These are phyloP conservation scores for Cerceris ruficornis DNA, from an alignment of 2,888 invertebrate species.

Conservation along the genomic window DNA sequence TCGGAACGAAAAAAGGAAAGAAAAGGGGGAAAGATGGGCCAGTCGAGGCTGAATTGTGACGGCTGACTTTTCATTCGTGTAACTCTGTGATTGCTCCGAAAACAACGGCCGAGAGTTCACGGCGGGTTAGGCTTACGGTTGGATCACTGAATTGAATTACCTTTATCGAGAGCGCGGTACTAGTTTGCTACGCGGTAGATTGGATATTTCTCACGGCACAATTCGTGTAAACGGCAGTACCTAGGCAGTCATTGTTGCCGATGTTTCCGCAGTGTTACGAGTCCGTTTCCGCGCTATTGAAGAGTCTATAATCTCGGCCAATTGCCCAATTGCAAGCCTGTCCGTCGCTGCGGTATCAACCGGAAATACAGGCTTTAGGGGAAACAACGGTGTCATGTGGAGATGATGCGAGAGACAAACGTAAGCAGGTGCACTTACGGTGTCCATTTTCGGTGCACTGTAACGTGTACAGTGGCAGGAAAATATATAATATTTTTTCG, in stretches of 20 bases:
- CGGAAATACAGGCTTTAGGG: neutral
- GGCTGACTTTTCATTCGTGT: conserved; percentile 53
- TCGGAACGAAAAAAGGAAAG: conserved; percentile 10
- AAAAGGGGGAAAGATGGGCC: conserved; percentile 16
- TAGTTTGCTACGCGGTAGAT: conserved; percentile 24
- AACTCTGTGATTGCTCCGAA: conserved; percentile 52
- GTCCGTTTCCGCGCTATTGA: conserved; percentile 46
- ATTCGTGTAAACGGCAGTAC: conserved; percentile 32
- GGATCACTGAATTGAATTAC: conserved; percentile 56
- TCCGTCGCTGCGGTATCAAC: neutral
- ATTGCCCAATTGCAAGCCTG: conserved; percentile 37
- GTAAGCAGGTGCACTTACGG: neutral
- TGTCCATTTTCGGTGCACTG: neutral
- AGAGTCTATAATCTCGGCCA: conserved; percentile 40
- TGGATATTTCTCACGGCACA: conserved; percentile 47
- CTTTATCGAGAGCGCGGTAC: conserved; percentile 45
- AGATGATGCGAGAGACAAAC: neutral
- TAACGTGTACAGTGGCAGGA: neutral
- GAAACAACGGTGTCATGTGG: neutral
- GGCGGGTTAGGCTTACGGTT: conserved; percentile 42
- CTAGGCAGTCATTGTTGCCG: conserved; percentile 21
- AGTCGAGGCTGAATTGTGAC: conserved; percentile 41
- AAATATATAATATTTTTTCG: too few relatives aligned
- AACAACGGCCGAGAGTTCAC: conserved; percentile 41
- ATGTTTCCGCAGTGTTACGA: conserved; percentile 53